Base-by-base conservation (phyloP, 2,113 vertebrate species). In the Pituophis catenifer region DNA sequence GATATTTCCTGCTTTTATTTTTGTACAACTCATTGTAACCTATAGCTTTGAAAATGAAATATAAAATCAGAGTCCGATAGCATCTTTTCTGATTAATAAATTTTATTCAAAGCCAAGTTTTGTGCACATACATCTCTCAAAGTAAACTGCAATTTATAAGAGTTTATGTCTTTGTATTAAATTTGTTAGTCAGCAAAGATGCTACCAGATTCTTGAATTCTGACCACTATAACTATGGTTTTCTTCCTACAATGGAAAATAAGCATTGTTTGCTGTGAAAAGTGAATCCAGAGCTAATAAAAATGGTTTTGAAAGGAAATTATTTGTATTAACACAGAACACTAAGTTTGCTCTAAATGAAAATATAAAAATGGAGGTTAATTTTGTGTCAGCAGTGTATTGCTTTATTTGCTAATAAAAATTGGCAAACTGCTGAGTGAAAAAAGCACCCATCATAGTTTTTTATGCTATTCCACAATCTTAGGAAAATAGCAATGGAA, bases 391-490 rank as follows among this genome's bases (percentile, higher is more conserved):
- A 59, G 19, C 62, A 2, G 57, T 44, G 3, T 6, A 54, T 26
- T 58, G 91, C 48, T 70, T 33, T 29, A n/a, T 26, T n/a, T 81
- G 91, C 70, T 88, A 94, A 75, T 3, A 86, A 92, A 59, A 55
- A 88, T 0, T 44, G 38, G 86, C 85, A 93, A 1, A 50, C 6
- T 92, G 0, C 0, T 88, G 52, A 0, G 89, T 38, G 24, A 15
- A 54, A 19, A 89, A 59, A 86, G 54, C 65, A 91, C 1, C 26
- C 38, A 52, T 52, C 24, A 57, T 0, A 12, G 33, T 90, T 94
- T 90, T 94, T 89, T 88, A 65, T 21, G 52, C 58, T 91, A 48
- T 57, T 88, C 88, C n/a, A 50, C 93, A 89, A 33, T 86, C 15
- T 21, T 19, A 52, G 38, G 26, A 50, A 91, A 93, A 33, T 0